Evolutionary conservation across 92 coral and sea anemone species (phyloP), one percentile per base, ranked within the genome.

Genomic region (Epizoanthus ramosus): DNA sequence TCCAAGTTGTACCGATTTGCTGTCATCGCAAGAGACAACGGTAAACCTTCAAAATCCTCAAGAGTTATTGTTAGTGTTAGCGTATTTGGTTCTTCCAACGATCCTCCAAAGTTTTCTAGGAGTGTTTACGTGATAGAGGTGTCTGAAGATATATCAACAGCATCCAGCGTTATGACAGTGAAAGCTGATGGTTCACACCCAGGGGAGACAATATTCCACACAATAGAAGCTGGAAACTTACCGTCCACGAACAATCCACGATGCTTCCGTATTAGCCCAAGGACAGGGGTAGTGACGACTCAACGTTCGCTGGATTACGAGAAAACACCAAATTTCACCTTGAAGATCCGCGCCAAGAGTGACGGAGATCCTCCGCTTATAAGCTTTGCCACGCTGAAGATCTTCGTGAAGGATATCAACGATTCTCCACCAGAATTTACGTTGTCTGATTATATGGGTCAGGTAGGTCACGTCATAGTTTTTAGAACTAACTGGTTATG

Each of bases 341-440:
- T 97, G 73, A 92, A 90, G 5, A 89, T 97, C 31, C 94, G 89
- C 14, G 99, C 99, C 2, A 89, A 91, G 70, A 94, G 84, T 33
- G 71, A 73, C 12, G 79, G 89, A 8, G 83, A 85, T 63, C 95
- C 92, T 3, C 95, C 92, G 7, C 92, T 92, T 10, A 84, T 87
- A 14, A 84, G 95, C 56, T 94, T 79, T 52, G 85, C 97, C 14
- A 90, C 90, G 12, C 75, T 97, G 23, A 90, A 91, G 57, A 92
- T 97, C 81, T 79, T 86, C 75, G 81, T 97, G 39, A 90, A 92
- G 37, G 99, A 97, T 45, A 93, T 97, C 22, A 97, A 97, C 79
- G 99, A 97, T 74, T 93, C 96, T 18, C 93, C 98, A 0, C 99
- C 99, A 43, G 97, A 93, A 70, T 97, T 97, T 69, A 82, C 90